Base-by-base conservation (phyloP, 2,113 vertebrate species). In the Eleginops maclovinus region DNA sequence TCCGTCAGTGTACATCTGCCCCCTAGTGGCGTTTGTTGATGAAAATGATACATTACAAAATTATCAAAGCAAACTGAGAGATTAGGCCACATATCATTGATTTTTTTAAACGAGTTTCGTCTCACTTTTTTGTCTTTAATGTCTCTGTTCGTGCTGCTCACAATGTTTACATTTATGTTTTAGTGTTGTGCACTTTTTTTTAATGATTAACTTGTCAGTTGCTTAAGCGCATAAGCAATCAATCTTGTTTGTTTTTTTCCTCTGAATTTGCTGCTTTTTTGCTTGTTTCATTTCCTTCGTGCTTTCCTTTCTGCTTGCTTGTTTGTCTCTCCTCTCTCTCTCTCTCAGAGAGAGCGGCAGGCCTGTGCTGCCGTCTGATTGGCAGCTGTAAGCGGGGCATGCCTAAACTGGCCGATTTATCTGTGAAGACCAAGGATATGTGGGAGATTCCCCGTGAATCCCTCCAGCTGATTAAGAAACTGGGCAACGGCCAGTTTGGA, bases 351-450 rank as follows among this genome's bases (percentile, higher is more conserved):
- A 93, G 96, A 84, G 96, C 96, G 0, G 96, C 96, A 0, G 96
- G 96, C 62, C 94, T 97, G 80, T 97, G 96, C 93, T 97, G 96
- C 89, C 95, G 96, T 81, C 93, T 97, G 94, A 96, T 96, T 65
- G 91, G 95, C 94, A 96, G 95, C 66, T 97, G 96, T 93, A 97
- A 93, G 75, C 96, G 94, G 79, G 96, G 96, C 81, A 97, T 96
- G 68, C 96, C 96, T 87, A 97, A 94, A 76, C 93, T 97, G 93
- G 96, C 96, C 2, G 96, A 97, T 91, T 95, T 97, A 72, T 97
- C 96, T 6, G 96, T 97, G 95, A 97, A 97, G 96, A 97, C 96
- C 94, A 97, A 97, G 93, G 96, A 97, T 50, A 94, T 97, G 92
- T 97, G 96, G 96, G 96, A 97, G 95, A 97, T 97, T 91, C 96